Base-by-base conservation (phyloP, 2,888 invertebrate genomes). In the Spilosoma lubricipeda region DNA sequence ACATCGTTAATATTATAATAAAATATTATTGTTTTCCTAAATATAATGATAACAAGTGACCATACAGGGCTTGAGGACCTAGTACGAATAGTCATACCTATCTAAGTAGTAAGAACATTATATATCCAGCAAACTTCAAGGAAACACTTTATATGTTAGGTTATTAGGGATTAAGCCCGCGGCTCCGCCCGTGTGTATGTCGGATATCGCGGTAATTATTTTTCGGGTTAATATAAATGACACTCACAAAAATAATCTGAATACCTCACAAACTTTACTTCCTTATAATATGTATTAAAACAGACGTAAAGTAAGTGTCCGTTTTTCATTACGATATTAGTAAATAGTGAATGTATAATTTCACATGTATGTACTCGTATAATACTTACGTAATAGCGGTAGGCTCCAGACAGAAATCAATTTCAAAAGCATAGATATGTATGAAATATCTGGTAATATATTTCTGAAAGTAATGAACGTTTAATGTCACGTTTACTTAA, bases 401-500 rank as follows among this genome's bases (percentile, higher is more conserved):
- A 30, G 15, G 8, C 30, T 30, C 15, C 30, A 63, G 7, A 63
- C 63, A 63, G 30, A 15, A 63, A 30, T 63, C 30, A 63, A 30
- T 15, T 30, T 63, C 2, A 18, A 63, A 59, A 63, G 30, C 63
- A 30, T 7, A 18, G 30, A 13, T 59, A 15, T 27, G 27, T 27
- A 13, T 27, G 13, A 3, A 59, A 27, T 9, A 59, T 59, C 30
- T 18, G 18, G 4, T 30, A 27, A 45, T 20, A 67, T 30, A 18
- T 30, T 20, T 30, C 30, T 45, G 5, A 30, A 67, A 30, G 30
- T 20, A 30, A 48, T 67, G 4, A 9, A 48, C 30, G 20, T 67
- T 18, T 3, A 30, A 33, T 48, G 36, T 23, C 45, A 68, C 30
- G 59, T 68, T 71, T 74, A 39, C 70, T 67, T 68, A 73, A 78